Evolutionary conservation across 2,888 invertebrate genomes (phyloP).

Genomic region (Lacanobia oleracea): DNA sequence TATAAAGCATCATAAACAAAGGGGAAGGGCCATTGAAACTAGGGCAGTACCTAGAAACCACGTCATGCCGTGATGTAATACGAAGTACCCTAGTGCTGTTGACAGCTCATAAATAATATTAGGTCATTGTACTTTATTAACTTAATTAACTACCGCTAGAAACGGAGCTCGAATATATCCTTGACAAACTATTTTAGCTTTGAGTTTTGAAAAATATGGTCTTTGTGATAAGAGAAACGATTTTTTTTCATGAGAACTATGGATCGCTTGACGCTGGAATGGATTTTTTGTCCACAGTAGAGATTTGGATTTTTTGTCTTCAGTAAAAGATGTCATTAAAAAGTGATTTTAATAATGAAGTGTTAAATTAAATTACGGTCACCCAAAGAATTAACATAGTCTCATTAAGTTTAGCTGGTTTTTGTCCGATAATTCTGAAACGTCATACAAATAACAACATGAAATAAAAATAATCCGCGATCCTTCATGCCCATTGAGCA

Average conservation of each 20-base stretch:
- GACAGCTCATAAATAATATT: conserved; percentile 66
- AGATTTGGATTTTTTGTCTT: neutral
- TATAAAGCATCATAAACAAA: conserved; percentile 18
- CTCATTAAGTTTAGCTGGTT: conserved; percentile 18
- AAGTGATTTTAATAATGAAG: neutral
- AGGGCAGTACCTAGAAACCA: conserved; percentile 27
- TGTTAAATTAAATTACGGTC: neutral
- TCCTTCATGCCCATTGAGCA: conserved; percentile 42
- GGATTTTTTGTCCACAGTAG: neutral
- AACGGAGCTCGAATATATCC: conserved; percentile 54
- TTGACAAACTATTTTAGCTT: conserved; percentile 38
- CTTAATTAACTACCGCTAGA: conserved; percentile 60
- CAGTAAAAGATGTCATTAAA: too few relatives aligned
- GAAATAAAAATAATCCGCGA: conserved; percentile 51
- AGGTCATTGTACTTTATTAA: conserved; percentile 65
- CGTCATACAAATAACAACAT: conserved; percentile 32
- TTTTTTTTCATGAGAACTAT: neutral
- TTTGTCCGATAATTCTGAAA: conserved; percentile 27
- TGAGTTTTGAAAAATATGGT: conserved; percentile 27
- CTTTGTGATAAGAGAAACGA: conserved; percentile 22
- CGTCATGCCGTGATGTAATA: conserved; percentile 54
- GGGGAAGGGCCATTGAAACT: conserved; percentile 34
- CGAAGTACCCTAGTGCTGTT: conserved; percentile 53
- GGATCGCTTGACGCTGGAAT: neutral
- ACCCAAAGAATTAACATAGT: neutral